These are phyloP conservation scores for Callimorpha dominula DNA, from an alignment of 2,888 invertebrate genomes.

Conservation along the genomic window DNA sequence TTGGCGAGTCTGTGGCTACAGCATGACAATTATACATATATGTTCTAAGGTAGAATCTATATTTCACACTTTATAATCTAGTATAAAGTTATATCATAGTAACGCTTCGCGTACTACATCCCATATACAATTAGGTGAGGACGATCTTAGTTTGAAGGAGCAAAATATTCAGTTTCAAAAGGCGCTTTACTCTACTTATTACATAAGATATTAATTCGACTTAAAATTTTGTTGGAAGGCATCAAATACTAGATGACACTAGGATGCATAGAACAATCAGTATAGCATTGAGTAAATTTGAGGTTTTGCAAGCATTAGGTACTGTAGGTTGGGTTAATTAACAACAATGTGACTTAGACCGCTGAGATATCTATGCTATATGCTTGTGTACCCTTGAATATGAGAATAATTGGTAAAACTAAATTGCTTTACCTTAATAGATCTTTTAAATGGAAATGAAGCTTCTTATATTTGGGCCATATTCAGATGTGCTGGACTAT, in stretches of 20 bases:
- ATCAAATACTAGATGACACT: neutral
- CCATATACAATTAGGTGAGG: neutral
- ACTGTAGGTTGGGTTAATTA: too few species aligned
- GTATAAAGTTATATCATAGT: constrained; percentile 22
- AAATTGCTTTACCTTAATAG: too few species aligned
- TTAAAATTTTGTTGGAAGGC: neutral
- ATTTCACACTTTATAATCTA: constrained; percentile 32
- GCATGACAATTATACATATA: neutral
- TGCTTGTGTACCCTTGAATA: neutral
- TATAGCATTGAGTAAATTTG: too few species aligned
- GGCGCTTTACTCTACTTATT: neutral
- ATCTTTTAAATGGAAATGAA: too few species aligned
- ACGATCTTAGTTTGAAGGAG: neutral
- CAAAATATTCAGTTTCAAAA: neutral
- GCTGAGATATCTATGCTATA: neutral
- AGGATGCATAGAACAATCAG: neutral
- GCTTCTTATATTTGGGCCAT: too few species aligned
- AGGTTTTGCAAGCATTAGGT: too few species aligned
- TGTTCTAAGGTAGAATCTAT: constrained; percentile 24
- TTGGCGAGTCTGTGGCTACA: neutral
- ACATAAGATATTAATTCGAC: neutral
- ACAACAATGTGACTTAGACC: neutral
- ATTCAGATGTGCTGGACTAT: too few species aligned
- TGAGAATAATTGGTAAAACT: neutral
- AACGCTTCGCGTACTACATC: neutral